Percentiles rank a stretch among this genome's conserved stretches.
These are phyloP conservation scores for Leptinotarsa texana DNA, from an alignment of 1,140 invertebrate genomes.

Conservation along the genomic window DNA sequence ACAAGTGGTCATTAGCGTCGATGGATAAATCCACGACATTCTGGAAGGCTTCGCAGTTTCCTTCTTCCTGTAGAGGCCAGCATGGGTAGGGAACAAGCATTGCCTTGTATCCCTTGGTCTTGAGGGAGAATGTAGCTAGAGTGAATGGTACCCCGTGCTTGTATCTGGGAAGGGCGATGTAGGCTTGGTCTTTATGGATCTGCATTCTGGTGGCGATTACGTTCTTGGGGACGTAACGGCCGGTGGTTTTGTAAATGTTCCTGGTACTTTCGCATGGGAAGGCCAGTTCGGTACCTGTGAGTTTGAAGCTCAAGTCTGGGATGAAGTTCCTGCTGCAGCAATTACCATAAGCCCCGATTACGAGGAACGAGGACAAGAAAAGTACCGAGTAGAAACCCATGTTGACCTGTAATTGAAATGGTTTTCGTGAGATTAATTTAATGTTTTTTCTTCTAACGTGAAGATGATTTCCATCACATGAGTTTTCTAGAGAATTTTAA, in stretches of 20 bases:
- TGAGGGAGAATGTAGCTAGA: constrained; percentile 61
- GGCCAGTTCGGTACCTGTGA: constrained; percentile 57
- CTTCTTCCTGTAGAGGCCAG: constrained; percentile 66
- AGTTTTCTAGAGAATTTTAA: too few species aligned
- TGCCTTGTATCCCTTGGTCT: constrained; percentile 56
- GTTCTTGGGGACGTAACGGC: constrained; percentile 62
- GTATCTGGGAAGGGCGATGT: constrained; percentile 64
- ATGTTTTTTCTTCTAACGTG: too few species aligned
- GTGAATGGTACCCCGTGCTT: constrained; percentile 64
- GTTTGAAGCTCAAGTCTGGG: constrained; percentile 48
- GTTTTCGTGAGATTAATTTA: background rate
- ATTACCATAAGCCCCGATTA: constrained; percentile 10
- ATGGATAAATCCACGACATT: constrained; percentile 65
- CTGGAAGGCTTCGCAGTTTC: constrained; percentile 65
- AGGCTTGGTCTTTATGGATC: constrained; percentile 61
- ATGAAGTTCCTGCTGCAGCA: constrained; percentile 43
- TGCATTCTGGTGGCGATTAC: constrained; percentile 66
- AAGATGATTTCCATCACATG: too few species aligned
- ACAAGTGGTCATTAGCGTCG: constrained; percentile 65
- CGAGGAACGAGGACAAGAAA: background rate
- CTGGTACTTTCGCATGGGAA: constrained; percentile 65
- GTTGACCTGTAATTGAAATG: constrained; percentile 16
- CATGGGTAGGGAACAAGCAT: constrained; percentile 64
- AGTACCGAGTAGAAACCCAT: constrained; percentile 14
- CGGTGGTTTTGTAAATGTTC: constrained; percentile 62